Percentiles rank a stretch among this genome's conserved stretches.
Conservation (phyloP, 1,140 invertebrate species). For the Lordiphosa stackelbergi region DNA sequence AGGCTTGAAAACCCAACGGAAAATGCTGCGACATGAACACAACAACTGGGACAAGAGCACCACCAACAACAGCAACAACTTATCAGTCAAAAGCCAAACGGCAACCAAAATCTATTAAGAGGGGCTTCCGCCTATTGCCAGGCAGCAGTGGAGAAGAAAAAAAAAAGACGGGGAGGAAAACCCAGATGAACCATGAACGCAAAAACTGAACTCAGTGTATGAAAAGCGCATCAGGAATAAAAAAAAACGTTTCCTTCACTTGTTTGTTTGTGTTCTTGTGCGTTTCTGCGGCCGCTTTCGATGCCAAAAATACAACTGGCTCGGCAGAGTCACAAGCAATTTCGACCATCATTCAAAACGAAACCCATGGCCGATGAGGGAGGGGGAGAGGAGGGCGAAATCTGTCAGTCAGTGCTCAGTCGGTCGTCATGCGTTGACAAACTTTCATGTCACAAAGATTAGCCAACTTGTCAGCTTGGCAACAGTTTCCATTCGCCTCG, state of each 20-base stretch:
- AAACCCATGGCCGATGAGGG: background rate
- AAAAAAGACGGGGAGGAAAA: background rate
- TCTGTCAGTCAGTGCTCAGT: constrained; percentile 21
- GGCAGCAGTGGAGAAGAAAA: background rate
- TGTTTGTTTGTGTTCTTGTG: constrained; percentile 4
- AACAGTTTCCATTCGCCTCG: constrained; percentile 21
- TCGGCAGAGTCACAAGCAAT: constrained; percentile 36
- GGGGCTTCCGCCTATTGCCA: constrained; percentile 27
- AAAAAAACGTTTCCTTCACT: constrained; percentile 10
- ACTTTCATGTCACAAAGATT: constrained; percentile 45
- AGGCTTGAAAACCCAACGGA: constrained; percentile 2
- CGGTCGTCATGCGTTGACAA: constrained; percentile 26
- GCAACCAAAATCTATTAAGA: constrained; percentile 53
- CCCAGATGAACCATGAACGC: background rate
- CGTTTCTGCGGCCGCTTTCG: constrained; percentile 11
- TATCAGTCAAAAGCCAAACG: constrained; percentile 55
- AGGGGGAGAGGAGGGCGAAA: background rate
- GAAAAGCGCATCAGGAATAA: constrained; percentile 1
- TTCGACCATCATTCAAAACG: constrained; percentile 30
- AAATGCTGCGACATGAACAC: constrained; percentile 33
- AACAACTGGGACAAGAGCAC: constrained; percentile 14
- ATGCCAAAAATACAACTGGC: constrained; percentile 19
- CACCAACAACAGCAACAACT: constrained; percentile 22
- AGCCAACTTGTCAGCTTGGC: constrained; percentile 39
- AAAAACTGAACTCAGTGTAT: background rate